Evolutionary conservation across 2,888 invertebrate species (phyloP).

Genomic region (Melanophora roralis): DNA sequence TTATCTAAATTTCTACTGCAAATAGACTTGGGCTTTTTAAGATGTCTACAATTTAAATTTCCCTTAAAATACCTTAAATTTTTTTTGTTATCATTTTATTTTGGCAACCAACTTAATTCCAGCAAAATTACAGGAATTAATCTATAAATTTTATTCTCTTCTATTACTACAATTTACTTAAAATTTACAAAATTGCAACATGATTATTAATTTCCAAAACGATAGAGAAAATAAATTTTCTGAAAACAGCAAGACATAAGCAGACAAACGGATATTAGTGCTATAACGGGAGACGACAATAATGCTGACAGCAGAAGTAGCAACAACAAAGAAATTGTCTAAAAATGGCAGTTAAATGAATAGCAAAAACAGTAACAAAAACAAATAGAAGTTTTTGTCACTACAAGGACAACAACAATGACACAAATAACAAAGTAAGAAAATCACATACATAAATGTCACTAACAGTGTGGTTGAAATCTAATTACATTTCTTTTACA

Average conservation of each 20-base stretch:
- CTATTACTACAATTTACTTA: background rate
- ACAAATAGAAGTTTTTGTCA: constrained; percentile 3
- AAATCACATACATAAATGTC: constrained; percentile 53
- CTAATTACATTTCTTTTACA: constrained; percentile 52
- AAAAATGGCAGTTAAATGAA: background rate
- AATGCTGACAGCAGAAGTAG: constrained; percentile 8
- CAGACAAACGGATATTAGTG: constrained; percentile 32
- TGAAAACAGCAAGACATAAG: background rate
- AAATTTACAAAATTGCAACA: constrained; percentile 12
- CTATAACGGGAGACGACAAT: constrained; percentile 6
- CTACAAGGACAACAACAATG: background rate
- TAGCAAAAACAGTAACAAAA: background rate
- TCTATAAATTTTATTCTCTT: background rate
- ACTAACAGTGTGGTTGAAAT: constrained; percentile 56
- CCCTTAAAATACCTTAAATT: too few species aligned
- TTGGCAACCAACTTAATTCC: background rate
- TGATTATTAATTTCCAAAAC: constrained; percentile 32
- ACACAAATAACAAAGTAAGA: background rate
- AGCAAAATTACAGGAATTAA: background rate
- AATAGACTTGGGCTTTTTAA: too few species aligned
- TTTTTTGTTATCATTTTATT: background rate
- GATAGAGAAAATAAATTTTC: constrained; percentile 31
- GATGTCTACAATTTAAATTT: too few species aligned
- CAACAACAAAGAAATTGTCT: background rate
- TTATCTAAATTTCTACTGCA: too few species aligned